Evolutionary conservation across 2,888 invertebrate species (phyloP), one percentile per base, ranked within the genome.

Genomic region (Pediacus dermestoides): DNA sequence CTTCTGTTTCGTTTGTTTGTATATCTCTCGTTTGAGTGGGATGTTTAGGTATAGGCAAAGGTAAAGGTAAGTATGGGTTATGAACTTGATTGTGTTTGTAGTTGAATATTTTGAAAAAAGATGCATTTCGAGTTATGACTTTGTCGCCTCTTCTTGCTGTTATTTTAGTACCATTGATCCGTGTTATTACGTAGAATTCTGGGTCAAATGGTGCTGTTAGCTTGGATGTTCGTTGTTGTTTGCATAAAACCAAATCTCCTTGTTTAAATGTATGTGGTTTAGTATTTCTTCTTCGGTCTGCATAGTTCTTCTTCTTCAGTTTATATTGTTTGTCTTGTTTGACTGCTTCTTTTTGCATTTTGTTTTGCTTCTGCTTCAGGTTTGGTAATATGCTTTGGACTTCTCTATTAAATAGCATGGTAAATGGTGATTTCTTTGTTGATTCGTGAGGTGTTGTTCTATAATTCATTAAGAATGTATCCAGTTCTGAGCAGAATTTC

Each of bases 401-500:
- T 30, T 22, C 12, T 34, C 34, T 33, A 9, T 34, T 33, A 23
- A 38, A 42, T 3, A 42, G 7, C 4, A 30, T 4, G 15, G 34
- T 23, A 38, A 10, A 40, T 2, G 34, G 33, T 28, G 36, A 18
- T 14, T 15, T 21, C 18, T 25, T 4, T n/a, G 40, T 44, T 9
- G 34, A 16, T 9, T 25, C n/a, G 25, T 43, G 39, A 3, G 36
- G 39, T 26, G 35, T 43, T 14, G 35, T 39, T 30, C 43, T 8
- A 23, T 42, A 42, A 11, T 30, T 42, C 11, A 34, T 9, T 15
- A 42, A 14, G 30, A 42, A 42, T 9, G 38, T 7, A 10, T 42
- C 11, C 1, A 42, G 10, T 13, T 39, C 16, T 27, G 30, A 16
- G 4, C 34, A 13, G 21, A 39, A 30, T 1, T 31, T 14, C 3